These are phyloP conservation scores for Epirrhoe tristata DNA, from an alignment of 2,888 invertebrate species.

Conservation along the genomic window DNA sequence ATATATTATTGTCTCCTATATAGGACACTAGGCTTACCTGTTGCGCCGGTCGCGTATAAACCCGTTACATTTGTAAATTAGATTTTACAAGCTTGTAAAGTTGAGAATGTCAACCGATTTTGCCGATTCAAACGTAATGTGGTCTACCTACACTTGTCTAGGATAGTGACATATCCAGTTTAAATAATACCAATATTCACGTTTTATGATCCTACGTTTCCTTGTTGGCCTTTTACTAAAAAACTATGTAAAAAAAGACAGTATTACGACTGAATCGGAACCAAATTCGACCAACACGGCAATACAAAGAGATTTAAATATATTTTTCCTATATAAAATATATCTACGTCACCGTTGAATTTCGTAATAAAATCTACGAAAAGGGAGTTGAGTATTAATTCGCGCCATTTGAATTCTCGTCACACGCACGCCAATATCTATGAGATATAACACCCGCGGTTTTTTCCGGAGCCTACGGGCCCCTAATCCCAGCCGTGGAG, in stretches of 20 bases:
- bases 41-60: constrained; percentile 31
- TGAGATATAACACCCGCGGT: constrained; percentile 59
- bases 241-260: too few species aligned
- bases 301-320: too few species aligned
- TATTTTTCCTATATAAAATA: constrained; percentile 10
- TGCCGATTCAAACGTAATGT: neutral
- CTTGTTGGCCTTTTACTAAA: too few species aligned
- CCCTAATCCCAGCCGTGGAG: constrained; percentile 71
- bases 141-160: too few species aligned
- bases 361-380: constrained; percentile 28
- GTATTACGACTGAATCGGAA: too few species aligned
- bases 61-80: constrained; percentile 14
- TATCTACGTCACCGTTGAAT: constrained; percentile 27
- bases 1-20: constrained; percentile 17
- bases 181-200: too few species aligned
- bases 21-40: constrained; percentile 33
- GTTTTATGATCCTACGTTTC: too few species aligned
- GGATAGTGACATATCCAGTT: too few species aligned
- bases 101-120: neutral
- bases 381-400: constrained; percentile 52
- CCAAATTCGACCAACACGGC: too few species aligned
- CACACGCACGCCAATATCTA: constrained; percentile 64
- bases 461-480: constrained; percentile 57
- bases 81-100: constrained; percentile 14
- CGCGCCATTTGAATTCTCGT: constrained; percentile 62